phyloP scores from a whole-genome alignment of 1,140 invertebrate genomes.

The Batillaria attramentaria region DNA sequence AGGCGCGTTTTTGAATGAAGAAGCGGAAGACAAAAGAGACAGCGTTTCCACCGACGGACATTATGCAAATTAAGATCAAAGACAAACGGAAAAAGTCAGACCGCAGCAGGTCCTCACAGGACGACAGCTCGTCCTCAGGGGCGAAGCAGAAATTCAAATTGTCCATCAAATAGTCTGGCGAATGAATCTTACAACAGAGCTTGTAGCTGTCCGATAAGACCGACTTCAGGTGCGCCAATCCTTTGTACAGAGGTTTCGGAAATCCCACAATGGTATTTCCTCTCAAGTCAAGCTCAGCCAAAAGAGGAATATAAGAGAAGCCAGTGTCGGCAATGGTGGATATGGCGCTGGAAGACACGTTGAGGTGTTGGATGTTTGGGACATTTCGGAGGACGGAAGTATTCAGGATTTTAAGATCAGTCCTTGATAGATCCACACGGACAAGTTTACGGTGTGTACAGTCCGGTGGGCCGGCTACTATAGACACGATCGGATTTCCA shows the following conservation, averaged over 20 bases:
- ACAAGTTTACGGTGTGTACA: neutral
- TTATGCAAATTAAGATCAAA: conserved; percentile 42
- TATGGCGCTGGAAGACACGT: neutral
- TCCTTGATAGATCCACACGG: neutral
- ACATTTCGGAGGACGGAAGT: neutral
- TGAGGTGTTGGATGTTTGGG: neutral
- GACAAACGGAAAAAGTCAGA: conserved; percentile 28
- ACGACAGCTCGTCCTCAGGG: conserved; percentile 39
- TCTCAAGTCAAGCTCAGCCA: conserved; percentile 20
- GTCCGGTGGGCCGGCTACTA: neutral
- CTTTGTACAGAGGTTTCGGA: conserved; percentile 25
- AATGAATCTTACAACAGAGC: conserved; percentile 51
- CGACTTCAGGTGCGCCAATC: neutral
- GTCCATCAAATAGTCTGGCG: conserved; percentile 19
- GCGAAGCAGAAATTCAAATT: neutral
- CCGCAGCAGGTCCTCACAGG: conserved; percentile 44
- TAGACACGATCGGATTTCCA: neutral
- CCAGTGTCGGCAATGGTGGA: conserved; percentile 11
- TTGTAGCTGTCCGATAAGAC: conserved; percentile 35
- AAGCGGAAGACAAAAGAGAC: neutral
- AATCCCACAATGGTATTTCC: conserved; percentile 31
- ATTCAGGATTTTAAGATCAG: conserved; percentile 1
- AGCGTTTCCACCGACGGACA: conserved; percentile 44
- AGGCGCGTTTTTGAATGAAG: conserved; percentile 15
- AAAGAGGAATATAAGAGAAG: neutral